Percentiles rank a stretch among this genome's conserved stretches.
Conservation (phyloP, 2,797 vertebrate species). For the Microctenopoma lineatum region DNA sequence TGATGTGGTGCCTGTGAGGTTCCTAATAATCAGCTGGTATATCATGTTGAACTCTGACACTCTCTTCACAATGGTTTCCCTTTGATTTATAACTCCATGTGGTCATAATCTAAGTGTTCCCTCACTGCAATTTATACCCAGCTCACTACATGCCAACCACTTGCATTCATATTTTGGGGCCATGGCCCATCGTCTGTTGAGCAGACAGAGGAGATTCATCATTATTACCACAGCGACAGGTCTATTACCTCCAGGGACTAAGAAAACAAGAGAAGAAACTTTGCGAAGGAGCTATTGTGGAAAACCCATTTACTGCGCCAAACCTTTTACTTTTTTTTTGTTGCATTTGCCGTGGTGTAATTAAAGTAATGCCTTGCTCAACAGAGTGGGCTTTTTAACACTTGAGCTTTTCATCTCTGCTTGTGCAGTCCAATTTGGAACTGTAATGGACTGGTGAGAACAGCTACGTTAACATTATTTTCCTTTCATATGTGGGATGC, state of each 20-base stretch:
- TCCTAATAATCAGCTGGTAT: constrained; percentile 20
- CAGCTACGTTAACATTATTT: background rate
- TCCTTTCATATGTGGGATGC: constrained; percentile 20
- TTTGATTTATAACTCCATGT: constrained; percentile 72
- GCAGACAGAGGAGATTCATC: constrained; percentile 80
- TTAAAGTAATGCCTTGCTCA: constrained; percentile 44
- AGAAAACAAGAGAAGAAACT: constrained; percentile 74
- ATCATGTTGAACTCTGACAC: constrained; percentile 46
- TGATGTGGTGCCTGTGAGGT: constrained; percentile 1
- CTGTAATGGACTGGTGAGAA: constrained; percentile 21
- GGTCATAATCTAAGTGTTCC: constrained; percentile 65
- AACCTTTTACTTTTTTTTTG: constrained; percentile 50
- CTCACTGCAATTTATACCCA: constrained; percentile 64
- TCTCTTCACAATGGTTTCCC: constrained; percentile 36
- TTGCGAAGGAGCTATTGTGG: constrained; percentile 63
- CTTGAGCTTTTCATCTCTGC: constrained; percentile 4
- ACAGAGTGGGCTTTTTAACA: constrained; percentile 21
- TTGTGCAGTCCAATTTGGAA: constrained; percentile 27
- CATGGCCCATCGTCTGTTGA: constrained; percentile 58
- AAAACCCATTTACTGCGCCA: constrained; percentile 58
- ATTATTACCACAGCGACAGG: constrained; percentile 82
- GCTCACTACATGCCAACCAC: constrained; percentile 38
- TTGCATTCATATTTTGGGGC: constrained; percentile 71
- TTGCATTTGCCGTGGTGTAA: constrained; percentile 42
- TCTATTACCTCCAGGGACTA: constrained; percentile 83